phyloP scores from a whole-genome alignment of 2,113 vertebrate genomes.

The Ameiurus melas region DNA sequence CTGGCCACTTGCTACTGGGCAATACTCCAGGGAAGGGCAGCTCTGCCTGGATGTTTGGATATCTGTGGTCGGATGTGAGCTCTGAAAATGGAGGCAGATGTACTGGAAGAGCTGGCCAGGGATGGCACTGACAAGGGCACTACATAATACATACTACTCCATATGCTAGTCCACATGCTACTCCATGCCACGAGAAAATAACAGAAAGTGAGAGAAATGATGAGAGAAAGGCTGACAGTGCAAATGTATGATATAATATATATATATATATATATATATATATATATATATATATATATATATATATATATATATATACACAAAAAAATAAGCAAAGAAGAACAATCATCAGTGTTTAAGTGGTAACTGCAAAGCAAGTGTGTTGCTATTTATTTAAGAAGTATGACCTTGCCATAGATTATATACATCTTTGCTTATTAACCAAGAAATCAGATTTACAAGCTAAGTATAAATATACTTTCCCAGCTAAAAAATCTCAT shows the following conservation, averaged over 20 bases:
- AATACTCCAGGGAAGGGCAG: slow-evolving; percentile 46
- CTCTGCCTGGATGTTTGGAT: slow-evolving; percentile 44
- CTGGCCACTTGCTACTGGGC: slow-evolving; percentile 31
- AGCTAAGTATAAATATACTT: slow-evolving; percentile 39
- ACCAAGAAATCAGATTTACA: slow-evolving; percentile 1
- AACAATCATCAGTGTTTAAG: not conserved
- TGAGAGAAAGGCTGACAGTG: not conserved
- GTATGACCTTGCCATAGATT: not conserved
- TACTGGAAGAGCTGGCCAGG: slow-evolving; percentile 9
- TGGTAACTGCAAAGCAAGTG: not conserved
- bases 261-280: too few relatives aligned
- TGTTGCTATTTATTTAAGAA: not conserved
- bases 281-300: too few relatives aligned
- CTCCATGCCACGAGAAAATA: not conserved
- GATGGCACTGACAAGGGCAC: slow-evolving; percentile 10
- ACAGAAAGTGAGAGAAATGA: not conserved
- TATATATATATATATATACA: too few relatives aligned
- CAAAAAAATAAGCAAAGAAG: not conserved
- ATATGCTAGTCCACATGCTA: not conserved
- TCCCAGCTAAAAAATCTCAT: slow-evolving; percentile 27
- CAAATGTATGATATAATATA: not conserved
- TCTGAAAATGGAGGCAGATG: slow-evolving; percentile 41
- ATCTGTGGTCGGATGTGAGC: slow-evolving; percentile 55
- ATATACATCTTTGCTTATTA: not conserved
- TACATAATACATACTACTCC: not conserved